phyloP scores from a whole-genome alignment of 2,113 vertebrate genomes.

The Tachysurus fulvidraco region DNA sequence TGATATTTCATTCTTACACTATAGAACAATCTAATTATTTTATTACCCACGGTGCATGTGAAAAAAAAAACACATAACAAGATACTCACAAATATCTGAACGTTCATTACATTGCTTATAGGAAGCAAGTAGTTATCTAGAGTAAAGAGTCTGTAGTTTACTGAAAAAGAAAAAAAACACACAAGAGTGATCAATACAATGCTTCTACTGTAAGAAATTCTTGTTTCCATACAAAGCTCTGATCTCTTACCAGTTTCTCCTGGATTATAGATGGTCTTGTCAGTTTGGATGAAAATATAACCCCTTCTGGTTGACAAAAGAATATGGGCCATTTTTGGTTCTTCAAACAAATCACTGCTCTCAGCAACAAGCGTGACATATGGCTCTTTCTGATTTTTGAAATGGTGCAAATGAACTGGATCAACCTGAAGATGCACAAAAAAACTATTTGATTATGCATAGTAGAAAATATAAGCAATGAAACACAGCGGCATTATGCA shows the following conservation, averaged over 20 bases:
- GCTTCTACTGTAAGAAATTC: neutral
- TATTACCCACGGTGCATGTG: neutral
- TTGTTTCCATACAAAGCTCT: neutral
- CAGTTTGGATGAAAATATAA: slow-evolving; percentile 63
- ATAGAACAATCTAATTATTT: neutral
- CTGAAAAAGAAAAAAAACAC: slow-evolving; percentile 50
- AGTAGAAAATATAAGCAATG: neutral
- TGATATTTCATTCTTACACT: neutral
- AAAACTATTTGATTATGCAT: neutral
- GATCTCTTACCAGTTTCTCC: slow-evolving; percentile 61
- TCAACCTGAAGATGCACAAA: slow-evolving; percentile 57
- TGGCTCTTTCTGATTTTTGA: neutral
- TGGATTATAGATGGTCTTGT: slow-evolving; percentile 74
- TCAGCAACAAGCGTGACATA: slow-evolving; percentile 58
- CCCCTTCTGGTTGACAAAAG: slow-evolving; percentile 63
- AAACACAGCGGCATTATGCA: neutral
- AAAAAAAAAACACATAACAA: neutral
- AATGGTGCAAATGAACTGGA: neutral
- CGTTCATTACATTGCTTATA: slow-evolving; percentile 50
- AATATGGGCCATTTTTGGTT: slow-evolving; percentile 25
- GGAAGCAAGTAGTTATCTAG: slow-evolving; percentile 70
- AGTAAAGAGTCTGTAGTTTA: slow-evolving; percentile 69
- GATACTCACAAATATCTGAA: slow-evolving; percentile 67
- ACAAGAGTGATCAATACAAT: neutral
- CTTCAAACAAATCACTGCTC: slow-evolving; percentile 46